phyloP scores from a whole-genome alignment of 2,888 invertebrate species.

The Muschampia plurimacula region DNA sequence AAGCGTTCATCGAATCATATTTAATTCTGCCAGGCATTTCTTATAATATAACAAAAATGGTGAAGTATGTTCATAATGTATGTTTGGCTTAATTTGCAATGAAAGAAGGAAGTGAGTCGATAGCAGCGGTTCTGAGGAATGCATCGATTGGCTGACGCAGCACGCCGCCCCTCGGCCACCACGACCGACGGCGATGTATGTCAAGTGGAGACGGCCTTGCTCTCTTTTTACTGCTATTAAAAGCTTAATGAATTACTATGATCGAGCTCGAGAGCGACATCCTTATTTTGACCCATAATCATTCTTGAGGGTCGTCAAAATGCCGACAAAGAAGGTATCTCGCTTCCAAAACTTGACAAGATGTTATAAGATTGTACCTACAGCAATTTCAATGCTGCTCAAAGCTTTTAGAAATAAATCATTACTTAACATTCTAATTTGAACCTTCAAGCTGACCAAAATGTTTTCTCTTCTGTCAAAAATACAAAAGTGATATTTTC shows the following conservation, averaged over 20 bases:
- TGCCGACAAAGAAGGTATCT: constrained; percentile 33
- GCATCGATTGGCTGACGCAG: constrained; percentile 81
- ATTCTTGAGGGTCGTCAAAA: constrained; percentile 44
- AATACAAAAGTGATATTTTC: constrained; percentile 23
- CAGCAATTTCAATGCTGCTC: constrained; percentile 2
- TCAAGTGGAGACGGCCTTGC: constrained; percentile 82
- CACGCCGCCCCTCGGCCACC: constrained; percentile 72
- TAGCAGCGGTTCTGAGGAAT: constrained; percentile 50
- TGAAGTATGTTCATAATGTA: too few relatives aligned
- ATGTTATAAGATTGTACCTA: constrained; percentile 20
- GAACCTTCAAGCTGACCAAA: neutral
- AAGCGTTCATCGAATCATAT: too few relatives aligned
- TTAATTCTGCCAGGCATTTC: too few relatives aligned
- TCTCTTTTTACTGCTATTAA: constrained; percentile 79
- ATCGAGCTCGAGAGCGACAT: constrained; percentile 62
- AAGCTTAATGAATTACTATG: constrained; percentile 81
- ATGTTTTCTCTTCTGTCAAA: constrained; percentile 28
- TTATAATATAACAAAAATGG: too few relatives aligned
- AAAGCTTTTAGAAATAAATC: neutral
- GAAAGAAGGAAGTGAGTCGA: constrained; percentile 58
- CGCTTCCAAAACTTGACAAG: constrained; percentile 34
- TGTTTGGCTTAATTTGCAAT: constrained; percentile 50
- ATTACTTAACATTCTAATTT: neutral
- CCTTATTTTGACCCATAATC: constrained; percentile 53
- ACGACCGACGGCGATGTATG: constrained; percentile 74